A percentile compares a stretch with the other conserved stretches of the same genome.
Evolutionary conservation across 2,888 invertebrate species (phyloP).

Genomic region (Bombylius major): DNA sequence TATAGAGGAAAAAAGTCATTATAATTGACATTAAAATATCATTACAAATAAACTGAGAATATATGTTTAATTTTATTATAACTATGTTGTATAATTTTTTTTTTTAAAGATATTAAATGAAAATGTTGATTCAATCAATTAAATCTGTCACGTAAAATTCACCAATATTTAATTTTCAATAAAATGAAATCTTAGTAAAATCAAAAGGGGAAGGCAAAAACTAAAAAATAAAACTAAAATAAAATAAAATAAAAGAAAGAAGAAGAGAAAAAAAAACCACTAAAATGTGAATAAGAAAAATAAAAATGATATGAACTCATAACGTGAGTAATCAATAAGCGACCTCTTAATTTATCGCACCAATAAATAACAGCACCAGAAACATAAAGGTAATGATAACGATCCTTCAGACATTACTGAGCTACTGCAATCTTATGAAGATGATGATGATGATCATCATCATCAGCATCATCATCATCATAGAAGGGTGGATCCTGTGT

Average conservation of each 20-base stretch:
- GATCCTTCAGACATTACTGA: constrained; percentile 8
- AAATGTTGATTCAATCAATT: not conserved
- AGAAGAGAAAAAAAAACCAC: not conserved
- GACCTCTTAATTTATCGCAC: constrained; percentile 12
- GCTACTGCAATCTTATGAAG: constrained; percentile 5
- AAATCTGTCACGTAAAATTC: not conserved
- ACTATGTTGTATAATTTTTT: no score
- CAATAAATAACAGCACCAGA: constrained; percentile 13
- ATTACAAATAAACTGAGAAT: no score
- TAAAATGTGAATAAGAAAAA: not conserved
- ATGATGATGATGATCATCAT: not conserved
- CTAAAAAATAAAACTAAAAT: no score
- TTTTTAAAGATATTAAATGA: no score
- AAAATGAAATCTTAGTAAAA: no score
- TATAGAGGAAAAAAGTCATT: no score
- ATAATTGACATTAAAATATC: no score
- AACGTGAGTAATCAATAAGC: constrained; percentile 14
- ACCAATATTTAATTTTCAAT: not conserved
- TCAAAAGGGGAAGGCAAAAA: no score
- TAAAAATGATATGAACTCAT: constrained; percentile 1
- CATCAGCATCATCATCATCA: no score
- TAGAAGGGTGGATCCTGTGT: constrained; percentile 1
- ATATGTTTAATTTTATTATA: no score
- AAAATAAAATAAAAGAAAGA: not conserved
- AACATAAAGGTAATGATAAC: constrained; percentile 13